Conservation (phyloP, 2,888 invertebrate genomes). For the Bhutanitis thaidina region DNA sequence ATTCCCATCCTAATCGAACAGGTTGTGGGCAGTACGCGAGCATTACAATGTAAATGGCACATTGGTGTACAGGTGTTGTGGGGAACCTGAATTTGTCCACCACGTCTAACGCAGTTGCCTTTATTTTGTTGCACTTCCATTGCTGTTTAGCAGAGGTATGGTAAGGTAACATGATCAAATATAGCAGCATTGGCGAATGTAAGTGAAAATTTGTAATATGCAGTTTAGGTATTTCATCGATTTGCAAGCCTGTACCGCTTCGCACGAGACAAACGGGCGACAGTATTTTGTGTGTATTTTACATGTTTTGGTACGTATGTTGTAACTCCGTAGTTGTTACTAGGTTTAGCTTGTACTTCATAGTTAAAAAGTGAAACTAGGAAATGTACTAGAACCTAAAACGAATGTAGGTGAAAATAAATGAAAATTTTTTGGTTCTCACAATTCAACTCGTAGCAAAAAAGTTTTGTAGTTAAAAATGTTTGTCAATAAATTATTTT, state of each 20-base stretch:
- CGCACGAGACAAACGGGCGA: constrained; percentile 67
- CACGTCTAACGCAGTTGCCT: constrained; percentile 41
- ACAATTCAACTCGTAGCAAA: too few species aligned
- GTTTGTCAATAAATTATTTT: too few species aligned
- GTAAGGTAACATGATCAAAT: constrained; percentile 25
- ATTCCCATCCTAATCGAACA: constrained; percentile 72
- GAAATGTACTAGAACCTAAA: too few species aligned
- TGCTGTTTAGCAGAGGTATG: constrained; percentile 31
- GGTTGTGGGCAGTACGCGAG: constrained; percentile 61
- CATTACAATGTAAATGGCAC: constrained; percentile 77
- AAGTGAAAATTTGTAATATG: constrained; percentile 4
- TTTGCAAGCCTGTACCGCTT: constrained; percentile 2
- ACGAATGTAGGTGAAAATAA: too few species aligned
- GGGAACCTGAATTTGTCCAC: constrained; percentile 56
- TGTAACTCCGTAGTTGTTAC: too few species aligned
- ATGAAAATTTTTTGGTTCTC: too few species aligned
- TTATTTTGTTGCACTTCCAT: constrained; percentile 42
- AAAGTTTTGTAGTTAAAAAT: too few species aligned
- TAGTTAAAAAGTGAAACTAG: too few species aligned
- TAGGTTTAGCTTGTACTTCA: too few species aligned
- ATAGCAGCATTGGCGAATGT: constrained; percentile 22
- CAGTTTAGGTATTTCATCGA: constrained; percentile 9
- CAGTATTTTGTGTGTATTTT: constrained; percentile 27
- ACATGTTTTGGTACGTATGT: neutral
- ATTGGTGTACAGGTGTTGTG: constrained; percentile 69